A percentile compares a stretch with the other conserved stretches of the same genome.
Evolutionary conservation across 2,888 invertebrate species (phyloP).

Genomic region (Clistopyga incitator): DNA sequence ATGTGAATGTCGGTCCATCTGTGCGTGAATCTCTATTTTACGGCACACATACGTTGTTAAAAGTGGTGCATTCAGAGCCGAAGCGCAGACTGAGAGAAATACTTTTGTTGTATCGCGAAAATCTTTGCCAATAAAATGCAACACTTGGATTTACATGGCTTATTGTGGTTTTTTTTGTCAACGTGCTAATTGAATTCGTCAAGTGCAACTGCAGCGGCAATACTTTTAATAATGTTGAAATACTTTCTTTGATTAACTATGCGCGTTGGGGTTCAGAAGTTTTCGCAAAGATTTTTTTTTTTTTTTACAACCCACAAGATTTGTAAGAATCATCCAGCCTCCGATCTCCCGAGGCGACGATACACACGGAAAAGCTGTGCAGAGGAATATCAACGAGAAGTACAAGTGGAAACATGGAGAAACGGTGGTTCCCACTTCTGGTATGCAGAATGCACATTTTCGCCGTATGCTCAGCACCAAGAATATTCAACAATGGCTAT

Average conservation of each 20-base stretch:
- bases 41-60: too few relatives aligned
- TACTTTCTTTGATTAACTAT: background rate
- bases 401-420: slow-evolving; percentile 32
- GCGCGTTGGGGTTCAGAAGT: too few relatives aligned
- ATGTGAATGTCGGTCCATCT: slow-evolving; percentile 11
- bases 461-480: slow-evolving; percentile 34
- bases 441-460: slow-evolving; percentile 47
- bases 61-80: too few relatives aligned
- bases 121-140: too few relatives aligned
- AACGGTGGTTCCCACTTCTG: background rate
- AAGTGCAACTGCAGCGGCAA: background rate
- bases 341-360: background rate
- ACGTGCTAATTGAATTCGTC: background rate
- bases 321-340: background rate
- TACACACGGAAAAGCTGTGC: background rate
- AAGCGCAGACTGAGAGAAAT: too few relatives aligned
- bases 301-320: background rate
- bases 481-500: slow-evolving; percentile 51
- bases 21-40: slow-evolving; percentile 11
- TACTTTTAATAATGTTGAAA: background rate
- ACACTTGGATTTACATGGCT: too few relatives aligned
- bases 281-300: too few relatives aligned
- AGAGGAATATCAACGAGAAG: background rate
- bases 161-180: background rate
- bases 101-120: too few relatives aligned